Conservation (phyloP, 2,797 vertebrate genomes). For the Arrhamphus sclerolepis region DNA sequence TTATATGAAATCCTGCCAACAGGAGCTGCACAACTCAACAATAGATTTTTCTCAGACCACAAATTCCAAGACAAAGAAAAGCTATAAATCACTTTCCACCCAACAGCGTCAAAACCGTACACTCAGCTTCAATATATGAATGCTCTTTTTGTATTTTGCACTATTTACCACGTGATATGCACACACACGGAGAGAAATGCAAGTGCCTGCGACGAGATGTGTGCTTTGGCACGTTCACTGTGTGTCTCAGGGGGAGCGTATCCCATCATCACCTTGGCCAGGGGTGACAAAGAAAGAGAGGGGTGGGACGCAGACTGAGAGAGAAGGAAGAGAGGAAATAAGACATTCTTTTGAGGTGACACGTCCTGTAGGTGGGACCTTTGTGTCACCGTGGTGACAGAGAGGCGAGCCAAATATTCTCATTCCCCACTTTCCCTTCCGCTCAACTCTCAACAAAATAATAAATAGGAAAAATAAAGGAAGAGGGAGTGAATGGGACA, state of each 20-base stretch:
- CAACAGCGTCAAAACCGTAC: no score
- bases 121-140: no score
- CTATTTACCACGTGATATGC: no score
- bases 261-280: constrained; percentile 50
- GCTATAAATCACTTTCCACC: no score
- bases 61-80: no score
- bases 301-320: not conserved
- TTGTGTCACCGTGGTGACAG: constrained; percentile 70
- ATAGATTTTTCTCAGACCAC: no score
- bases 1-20: no score
- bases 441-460: constrained; percentile 19
- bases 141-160: no score
- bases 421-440: constrained; percentile 63
- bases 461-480: constrained; percentile 32
- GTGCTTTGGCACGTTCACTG: constrained; percentile 63
- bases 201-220: constrained; percentile 26
- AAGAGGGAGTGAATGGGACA: constrained; percentile 30
- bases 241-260: constrained; percentile 28
- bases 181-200: no score
- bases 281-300: constrained; percentile 15
- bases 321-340: constrained; percentile 11
- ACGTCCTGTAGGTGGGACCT: constrained; percentile 76
- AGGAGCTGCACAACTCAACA: no score
- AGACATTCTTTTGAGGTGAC: constrained; percentile 79
- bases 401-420: constrained; percentile 69